Base-by-base conservation (phyloP, 2,113 vertebrate genomes). In the Brachionichthys hirsutus region DNA sequence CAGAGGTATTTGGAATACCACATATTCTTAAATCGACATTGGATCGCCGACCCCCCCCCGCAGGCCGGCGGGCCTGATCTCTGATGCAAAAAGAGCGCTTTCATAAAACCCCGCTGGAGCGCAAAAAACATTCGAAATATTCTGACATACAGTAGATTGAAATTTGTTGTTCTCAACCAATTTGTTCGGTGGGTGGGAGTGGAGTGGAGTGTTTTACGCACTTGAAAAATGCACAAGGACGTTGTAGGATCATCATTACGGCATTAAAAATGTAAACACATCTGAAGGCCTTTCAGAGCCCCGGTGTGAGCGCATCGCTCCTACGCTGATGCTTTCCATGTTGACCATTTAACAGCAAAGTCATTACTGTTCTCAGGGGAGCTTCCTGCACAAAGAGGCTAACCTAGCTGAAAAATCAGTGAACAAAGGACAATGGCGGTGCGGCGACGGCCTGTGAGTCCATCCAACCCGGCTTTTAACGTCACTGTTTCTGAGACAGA, bases 201-300 rank as follows among this genome's bases (percentile, higher is more conserved):
- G 36, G 77, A 87, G 81, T 76, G 70, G 53, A 85, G 78, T 84
- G 65, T 75, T 89, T 87, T 86, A 82, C 51, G 72, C 76, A 63
- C 49, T 78, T 84, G 74, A 89, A 88, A 87, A 62, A 90, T 91
- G 84, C 78, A 89, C 75, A 74, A 80, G 81, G 72, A 85, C 78
- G 78, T 77, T 64, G 45, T 84, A 85, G 55, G 85, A 85, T 91
- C 82, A 89, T 90, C 82, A 86, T 88, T 89, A 89, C 82, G 75
- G 40, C 81, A 90, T 92, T 86, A 90, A 89, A 91, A 89, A 89
- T 91, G 88, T 83, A 89, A 77, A 86, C 71, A 75, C 78, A 86
- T 87, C 59, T 44, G 68, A 62, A 79, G 79, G 80, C 75, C 79
- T 85, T 82, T 88, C 75, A 78, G 77, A 71, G 44, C 83, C 79